Base-by-base conservation (phyloP, 2,113 vertebrate genomes). In the Salvelinus sp. region DNA sequence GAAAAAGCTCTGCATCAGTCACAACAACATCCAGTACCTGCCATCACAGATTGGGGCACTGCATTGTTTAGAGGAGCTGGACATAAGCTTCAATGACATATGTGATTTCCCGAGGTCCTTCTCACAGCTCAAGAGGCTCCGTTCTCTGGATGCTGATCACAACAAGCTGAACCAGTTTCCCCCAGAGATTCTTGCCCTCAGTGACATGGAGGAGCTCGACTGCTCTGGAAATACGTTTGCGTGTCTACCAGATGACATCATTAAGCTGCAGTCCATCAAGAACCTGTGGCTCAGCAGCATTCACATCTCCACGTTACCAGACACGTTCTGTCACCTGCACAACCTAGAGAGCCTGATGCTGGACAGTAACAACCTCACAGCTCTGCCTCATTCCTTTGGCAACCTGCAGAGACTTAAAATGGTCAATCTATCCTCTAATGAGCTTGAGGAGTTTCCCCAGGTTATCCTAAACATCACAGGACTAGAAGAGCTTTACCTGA, bases 391-490 rank as follows among this genome's bases (percentile, higher is more conserved):
- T 0, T 90, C 93, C 2, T 98, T 99, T 1, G 90, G 94, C 48
- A 74, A 78, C 6, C 89, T 99, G 64, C 95, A 94, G 72, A 90
- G 89, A 3, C 95, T 99, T 77, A 98, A 96, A 82, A 99, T 98
- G 96, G 88, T 99, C n/a, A 98, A 99, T 75, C 90, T 99, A 47
- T 99, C 98, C 1, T 99, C 97, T 38, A 99, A 99, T 70, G 74
- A 90, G 44, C 92, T 98, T 6, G 91, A 91, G 57, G 89, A 94
- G 60, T 99, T 99, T 81, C 97, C 98, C 0, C 87, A 85, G 0
- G 95, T 93, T 0, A 83, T 99, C 63, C 84, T 98, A 65, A 92
- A 91, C 0, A 92, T 99, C 82, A n/a, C 80, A 0, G 93, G 92
- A 3, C 80, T 99, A 80, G 97, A 99, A 86, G 97, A 99, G 77